Base-by-base conservation (phyloP, 2,888 invertebrate genomes). In the Leptothorax acervorum region DNA sequence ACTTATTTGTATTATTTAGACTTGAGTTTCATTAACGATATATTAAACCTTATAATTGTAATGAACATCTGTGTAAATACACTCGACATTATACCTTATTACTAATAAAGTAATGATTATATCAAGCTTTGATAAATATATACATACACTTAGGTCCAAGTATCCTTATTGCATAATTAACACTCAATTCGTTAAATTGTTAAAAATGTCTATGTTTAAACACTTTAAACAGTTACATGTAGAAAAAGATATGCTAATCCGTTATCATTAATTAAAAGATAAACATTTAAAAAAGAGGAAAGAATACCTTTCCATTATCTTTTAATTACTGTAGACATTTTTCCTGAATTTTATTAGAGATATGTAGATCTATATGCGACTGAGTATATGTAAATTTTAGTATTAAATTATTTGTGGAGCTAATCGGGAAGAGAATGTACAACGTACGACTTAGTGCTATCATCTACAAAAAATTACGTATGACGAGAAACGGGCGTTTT, bases 211-310 rank as follows among this genome's bases (percentile, higher is more conserved):
- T 68, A 68, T n/a, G 12, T 68, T 66, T 57, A 45, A 78, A 66
- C 31, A 31, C 8, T 68, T 66, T 57, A 45, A 78, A 66, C 31
- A 31, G 23, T 66, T 31, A 78, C 3, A 12, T n/a, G 45, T 78
- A 78, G 78, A 57, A 78, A 78, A 45, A 68, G 70, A 78, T 78
- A 68, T 68, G 57, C 57, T 70, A 45, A 68, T 57, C 18, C 31
- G 6, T 66, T 45, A 70, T 35, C n/a, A n/a, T 57, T 70, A 45
- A 68, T 66, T 55, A 45, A 68, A 57, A 68, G n/a, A 78, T 45
- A 70, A 78, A 45, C 12, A 70, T 68, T 45, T 6, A 45, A 55
- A 68, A 57, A 45, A 35, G 15, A 28, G 2, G 66, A 78, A 55
- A 55, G 48, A n/a, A 45, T 1, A 62, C 45, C 12, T 39, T 53